phyloP scores from a whole-genome alignment of 2,888 invertebrate genomes.

The Diarsia dahlii region DNA sequence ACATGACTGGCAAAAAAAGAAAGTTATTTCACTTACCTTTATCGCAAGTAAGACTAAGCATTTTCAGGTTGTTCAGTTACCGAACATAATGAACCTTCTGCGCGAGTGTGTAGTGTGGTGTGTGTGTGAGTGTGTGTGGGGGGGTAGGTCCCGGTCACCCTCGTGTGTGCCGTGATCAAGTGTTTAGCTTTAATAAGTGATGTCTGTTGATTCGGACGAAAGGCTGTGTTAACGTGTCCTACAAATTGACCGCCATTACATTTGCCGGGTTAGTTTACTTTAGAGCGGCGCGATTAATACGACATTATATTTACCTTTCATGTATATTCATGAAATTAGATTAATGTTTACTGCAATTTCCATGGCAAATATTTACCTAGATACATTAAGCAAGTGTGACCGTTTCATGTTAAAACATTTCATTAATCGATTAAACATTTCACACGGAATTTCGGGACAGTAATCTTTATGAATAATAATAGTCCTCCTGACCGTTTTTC shows the following conservation, averaged over 20 bases:
- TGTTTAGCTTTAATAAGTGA: slow-evolving; percentile 54
- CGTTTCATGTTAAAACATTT: neutral
- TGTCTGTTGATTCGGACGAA: slow-evolving; percentile 32
- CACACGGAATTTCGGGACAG: neutral
- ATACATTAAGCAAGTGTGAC: neutral
- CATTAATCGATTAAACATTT: neutral
- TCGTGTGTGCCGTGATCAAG: slow-evolving; percentile 47
- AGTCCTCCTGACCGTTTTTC: too few relatives aligned
- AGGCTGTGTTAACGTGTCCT: slow-evolving; percentile 16
- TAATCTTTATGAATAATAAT: neutral
- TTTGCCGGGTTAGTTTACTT: slow-evolving; percentile 6
- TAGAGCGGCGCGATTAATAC: neutral
- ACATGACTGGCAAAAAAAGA: neutral
- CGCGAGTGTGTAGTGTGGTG: neutral
- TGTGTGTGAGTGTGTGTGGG: neutral
- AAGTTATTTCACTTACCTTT: neutral
- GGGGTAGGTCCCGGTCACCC: neutral
- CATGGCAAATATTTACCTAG: neutral
- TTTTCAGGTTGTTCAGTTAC: neutral
- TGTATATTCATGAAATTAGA: neutral
- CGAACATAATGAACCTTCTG: slow-evolving; percentile 15
- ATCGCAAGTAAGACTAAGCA: neutral
- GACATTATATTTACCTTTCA: neutral
- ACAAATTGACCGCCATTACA: slow-evolving; percentile 11
- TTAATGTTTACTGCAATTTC: slow-evolving; percentile 1